Evolutionary conservation across 2,113 vertebrate species (phyloP), one percentile per base, ranked within the genome.

Genomic region (Anoplopoma fimbria): DNA sequence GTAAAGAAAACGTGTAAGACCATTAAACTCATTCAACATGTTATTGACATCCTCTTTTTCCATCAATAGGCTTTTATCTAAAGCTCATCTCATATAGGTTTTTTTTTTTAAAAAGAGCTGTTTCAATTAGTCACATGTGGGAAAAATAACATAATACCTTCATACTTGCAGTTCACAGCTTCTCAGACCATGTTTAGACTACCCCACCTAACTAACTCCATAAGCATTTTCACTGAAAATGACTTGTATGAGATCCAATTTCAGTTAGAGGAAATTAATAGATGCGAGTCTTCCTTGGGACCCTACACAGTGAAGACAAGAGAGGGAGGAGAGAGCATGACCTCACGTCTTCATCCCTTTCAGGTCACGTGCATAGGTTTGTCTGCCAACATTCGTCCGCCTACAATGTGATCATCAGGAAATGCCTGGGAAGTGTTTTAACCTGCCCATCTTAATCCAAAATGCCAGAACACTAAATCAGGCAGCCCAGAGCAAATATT

Each of bases 371-470:
- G 76, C 82, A 86, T 25, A 31, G 57, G 72, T 79, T 51, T 78
- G 68, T 75, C 57, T 88, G 83, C 82, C 83, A 84, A 78, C 64
- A 31, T 68, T 33, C 51, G 55, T 86, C 81, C 36, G 61, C 67
- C 65, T 72, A 67, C 81, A 65, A 51, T 84, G 81, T 78, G 82
- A 87, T 88, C 75, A 73, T 82, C 70, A 79, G 91, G 85, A 91
- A 91, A 91, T 88, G 82, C 62, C 88, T 90, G 85, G 87, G 85
- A 89, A 90, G 75, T 92, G 87, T 93, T 93, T 91, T 89, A 91
- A 94, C 87, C 75, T 92, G 89, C 86, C 86, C 88, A 70, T 88
- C 84, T 87, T 86, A 81, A 91, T 90, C 88, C 90, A 75, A 83
- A 85, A 83, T 83, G 69, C 77, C 83, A 88, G 85, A 83, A 83